Evolutionary conservation across 1,140 invertebrate species (phyloP).

Genomic region (Cyclina sinensis): DNA sequence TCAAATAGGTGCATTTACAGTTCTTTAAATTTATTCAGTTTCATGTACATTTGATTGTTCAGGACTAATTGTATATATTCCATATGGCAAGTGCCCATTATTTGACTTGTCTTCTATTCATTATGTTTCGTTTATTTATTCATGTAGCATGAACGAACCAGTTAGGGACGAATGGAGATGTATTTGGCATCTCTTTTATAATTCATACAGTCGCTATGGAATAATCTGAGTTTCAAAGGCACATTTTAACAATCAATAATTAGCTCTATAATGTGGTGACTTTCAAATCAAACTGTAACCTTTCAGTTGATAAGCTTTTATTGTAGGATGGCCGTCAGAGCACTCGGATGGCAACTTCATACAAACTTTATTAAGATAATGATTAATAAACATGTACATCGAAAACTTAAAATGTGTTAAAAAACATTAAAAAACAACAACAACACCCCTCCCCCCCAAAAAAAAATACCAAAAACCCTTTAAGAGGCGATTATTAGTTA

Average conservation of each 20-base stretch:
- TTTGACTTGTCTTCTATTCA: not conserved
- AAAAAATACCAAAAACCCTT: too few species aligned
- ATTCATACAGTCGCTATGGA: not conserved
- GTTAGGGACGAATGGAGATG: not conserved
- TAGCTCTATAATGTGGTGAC: not conserved
- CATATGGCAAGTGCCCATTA: not conserved
- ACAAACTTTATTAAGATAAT: too few species aligned
- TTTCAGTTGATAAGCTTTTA: not conserved
- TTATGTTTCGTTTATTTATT: not conserved
- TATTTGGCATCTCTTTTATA: conserved; percentile 7
- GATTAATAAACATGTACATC: too few species aligned
- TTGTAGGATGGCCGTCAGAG: not conserved
- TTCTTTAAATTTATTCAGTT: not conserved
- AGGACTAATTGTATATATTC: not conserved
- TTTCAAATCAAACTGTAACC: not conserved
- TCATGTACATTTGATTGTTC: not conserved
- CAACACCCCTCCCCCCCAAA: too few species aligned
- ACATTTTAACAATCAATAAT: conserved; percentile 1
- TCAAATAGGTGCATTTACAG: too few species aligned
- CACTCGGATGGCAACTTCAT: too few species aligned
- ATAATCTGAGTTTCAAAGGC: not conserved
- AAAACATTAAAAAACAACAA: too few species aligned
- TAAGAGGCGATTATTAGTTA: too few species aligned
- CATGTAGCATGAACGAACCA: not conserved
- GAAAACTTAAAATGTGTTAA: too few species aligned